Evolutionary conservation across 1,140 invertebrate genomes (phyloP).

Genomic region (Brachionus koreanus): DNA sequence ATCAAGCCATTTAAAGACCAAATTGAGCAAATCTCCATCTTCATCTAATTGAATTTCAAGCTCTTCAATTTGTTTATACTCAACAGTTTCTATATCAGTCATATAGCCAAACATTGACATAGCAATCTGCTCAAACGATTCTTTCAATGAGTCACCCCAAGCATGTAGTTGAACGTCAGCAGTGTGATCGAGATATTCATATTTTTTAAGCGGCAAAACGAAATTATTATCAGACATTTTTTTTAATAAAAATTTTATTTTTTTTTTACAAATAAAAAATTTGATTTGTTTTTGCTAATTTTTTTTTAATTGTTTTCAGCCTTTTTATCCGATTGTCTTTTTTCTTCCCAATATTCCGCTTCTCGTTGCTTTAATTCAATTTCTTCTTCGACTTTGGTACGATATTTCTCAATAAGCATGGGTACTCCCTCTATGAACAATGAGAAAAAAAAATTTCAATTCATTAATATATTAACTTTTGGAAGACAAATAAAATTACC

Average conservation of each 20-base stretch:
- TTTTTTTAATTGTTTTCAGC: not conserved
- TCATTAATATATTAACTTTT: not conserved
- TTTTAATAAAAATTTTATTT: not conserved
- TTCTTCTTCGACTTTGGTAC: constrained; percentile 37
- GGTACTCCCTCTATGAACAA: constrained; percentile 36
- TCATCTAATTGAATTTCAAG: constrained; percentile 63
- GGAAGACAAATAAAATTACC: constrained; percentile 30
- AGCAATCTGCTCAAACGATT: constrained; percentile 60
- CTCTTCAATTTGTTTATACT: constrained; percentile 71
- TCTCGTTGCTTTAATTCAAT: constrained; percentile 42
- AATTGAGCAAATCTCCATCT: constrained; percentile 75
- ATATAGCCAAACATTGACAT: constrained; percentile 95
- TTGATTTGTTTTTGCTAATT: not conserved
- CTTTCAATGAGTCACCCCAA: constrained; percentile 41
- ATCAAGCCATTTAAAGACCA: constrained; percentile 89
- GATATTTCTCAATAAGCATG: constrained; percentile 44
- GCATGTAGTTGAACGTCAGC: constrained; percentile 44
- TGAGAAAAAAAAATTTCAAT: not conserved
- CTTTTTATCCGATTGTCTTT: not conserved
- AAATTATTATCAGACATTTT: constrained; percentile 29
- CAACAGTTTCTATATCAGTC: constrained; percentile 82
- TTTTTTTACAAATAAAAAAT: not conserved
- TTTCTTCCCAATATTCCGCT: constrained; percentile 26
- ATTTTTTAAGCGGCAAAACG: constrained; percentile 27
- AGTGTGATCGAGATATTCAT: constrained; percentile 45